Evolutionary conservation across 2,113 vertebrate species (phyloP), one percentile per base, ranked within the genome.

Genomic region (Oreochromis tanganicae): DNA sequence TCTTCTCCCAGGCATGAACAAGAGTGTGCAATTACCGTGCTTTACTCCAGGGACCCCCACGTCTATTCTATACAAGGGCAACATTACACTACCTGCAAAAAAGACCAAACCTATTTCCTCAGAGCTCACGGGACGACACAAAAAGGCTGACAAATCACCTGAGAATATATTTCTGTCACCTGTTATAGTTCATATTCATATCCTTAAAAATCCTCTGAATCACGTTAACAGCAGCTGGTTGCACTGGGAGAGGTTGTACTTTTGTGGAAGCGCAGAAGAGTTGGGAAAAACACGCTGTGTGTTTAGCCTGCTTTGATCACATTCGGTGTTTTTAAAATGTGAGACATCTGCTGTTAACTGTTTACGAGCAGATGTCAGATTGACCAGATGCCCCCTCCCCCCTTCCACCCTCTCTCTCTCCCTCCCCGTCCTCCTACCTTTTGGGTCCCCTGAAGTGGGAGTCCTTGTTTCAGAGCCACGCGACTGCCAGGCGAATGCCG

Each of bases 401-500:
- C 36, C 17, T 3, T 46, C 4, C 6, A 95, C 90, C 82, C 6
- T 24, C 19, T 3, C 34, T 66, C 34, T 1, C 61, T 61, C 56
- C 85, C 89, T 57, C 96, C 91, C 81, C 7, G 29, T 19, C 12
- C 61, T 52, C 81, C 89, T 56, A 24, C 1, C 48, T 82, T 75
- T 38, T 24, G 63, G 82, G 80, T 78, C 80, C 84, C 89, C 93
- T 71, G 56, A 86, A 90, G 89, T 88, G 86, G 90, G 46, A 88
- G 90, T 89, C 94, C 94, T 88, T 95, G 94, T 95, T 92, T 96
- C 95, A 85, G 71, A 96, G 97, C 96, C 97, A 97, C 96, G 96
- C 97, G 97, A 97, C 97, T 96, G 95, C 97, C 95, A 95, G 92
- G 96, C 93, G 95, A 95, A 94, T 88, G 95, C 88, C 88, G 93